Conservation (phyloP, 2,888 invertebrate species). For the Thysanoteuthis rhombus region DNA sequence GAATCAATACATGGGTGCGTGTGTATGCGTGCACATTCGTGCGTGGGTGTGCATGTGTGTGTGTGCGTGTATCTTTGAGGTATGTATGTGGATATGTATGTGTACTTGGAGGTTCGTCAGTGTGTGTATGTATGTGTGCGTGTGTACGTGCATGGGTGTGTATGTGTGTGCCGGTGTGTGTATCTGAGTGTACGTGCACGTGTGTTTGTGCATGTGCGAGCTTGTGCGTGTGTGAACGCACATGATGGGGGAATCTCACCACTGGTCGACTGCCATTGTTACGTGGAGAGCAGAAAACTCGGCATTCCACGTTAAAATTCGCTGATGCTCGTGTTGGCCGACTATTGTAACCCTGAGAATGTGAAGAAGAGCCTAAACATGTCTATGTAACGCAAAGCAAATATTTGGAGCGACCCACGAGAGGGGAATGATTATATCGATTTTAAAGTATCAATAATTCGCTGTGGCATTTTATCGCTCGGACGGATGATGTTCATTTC, state of each 20-base stretch:
- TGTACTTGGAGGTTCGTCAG: background rate
- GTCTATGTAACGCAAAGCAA: background rate
- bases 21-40: background rate
- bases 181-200: background rate
- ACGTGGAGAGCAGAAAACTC: background rate
- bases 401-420: background rate
- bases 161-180: background rate
- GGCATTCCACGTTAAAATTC: background rate
- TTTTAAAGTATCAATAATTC: background rate
- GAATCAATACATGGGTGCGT: background rate
- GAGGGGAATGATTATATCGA: background rate
- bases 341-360: background rate
- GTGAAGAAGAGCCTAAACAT: background rate
- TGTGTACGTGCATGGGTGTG: background rate
- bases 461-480: conserved; percentile 12
- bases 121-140: background rate
- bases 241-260: background rate
- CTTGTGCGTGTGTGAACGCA: background rate
- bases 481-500: background rate
- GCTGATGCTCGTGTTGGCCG: background rate
- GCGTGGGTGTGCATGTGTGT: background rate
- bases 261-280: background rate
- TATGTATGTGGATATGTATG: background rate
- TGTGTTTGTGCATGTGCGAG: background rate
- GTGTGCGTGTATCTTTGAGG: background rate